Evolutionary conservation across 2,113 vertebrate species (phyloP), one percentile per base, ranked within the genome.

Genomic region (Coregonus clupeaformis): DNA sequence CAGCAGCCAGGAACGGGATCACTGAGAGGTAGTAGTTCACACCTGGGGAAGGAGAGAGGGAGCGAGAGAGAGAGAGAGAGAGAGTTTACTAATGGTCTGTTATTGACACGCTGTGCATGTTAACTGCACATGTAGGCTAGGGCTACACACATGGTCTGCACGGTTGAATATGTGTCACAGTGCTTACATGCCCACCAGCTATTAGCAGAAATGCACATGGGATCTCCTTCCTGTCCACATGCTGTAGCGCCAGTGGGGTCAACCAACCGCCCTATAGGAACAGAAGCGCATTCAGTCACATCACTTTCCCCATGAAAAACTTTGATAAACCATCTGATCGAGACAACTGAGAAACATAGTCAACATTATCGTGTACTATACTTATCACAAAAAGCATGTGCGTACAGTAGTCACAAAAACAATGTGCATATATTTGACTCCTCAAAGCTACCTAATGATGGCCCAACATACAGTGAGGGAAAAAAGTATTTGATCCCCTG

Each of bases 141-240:
- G 49, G 49, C 49, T 18, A 14, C 49, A 14, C 49, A 52, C 22
- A 59, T 20, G 63, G n/a, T 68, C 2, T 65, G 14, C 59, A 24
- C 69, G 20, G 7, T 29, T 72, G 24, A 27, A 18, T 47, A 14
- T 77, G 4, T 3, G 60, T 18, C 20, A 5, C 16, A 13, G 7
- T 32, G 91, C 91, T 89, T 80, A 92, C 92, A 93, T 66, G 59
- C 71, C 86, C 87, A 92, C 89, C 88, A 92, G 80, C 92, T 93
- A 29, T 84, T 66, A 59, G 88, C 47, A 47, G 91, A 91, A 71
- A 92, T 81, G 42, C 90, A 92, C 79, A 77, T 69, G 0, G 78
- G 16, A 0, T 91, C 86, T 70, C 82, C 86, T 60, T 84, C 68
- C 66, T 80, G 27, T 9, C 91, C 88, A 22, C 92, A 92, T 12